phyloP scores from a whole-genome alignment of 2,113 vertebrate species.

The Peromyscus polionotus region DNA sequence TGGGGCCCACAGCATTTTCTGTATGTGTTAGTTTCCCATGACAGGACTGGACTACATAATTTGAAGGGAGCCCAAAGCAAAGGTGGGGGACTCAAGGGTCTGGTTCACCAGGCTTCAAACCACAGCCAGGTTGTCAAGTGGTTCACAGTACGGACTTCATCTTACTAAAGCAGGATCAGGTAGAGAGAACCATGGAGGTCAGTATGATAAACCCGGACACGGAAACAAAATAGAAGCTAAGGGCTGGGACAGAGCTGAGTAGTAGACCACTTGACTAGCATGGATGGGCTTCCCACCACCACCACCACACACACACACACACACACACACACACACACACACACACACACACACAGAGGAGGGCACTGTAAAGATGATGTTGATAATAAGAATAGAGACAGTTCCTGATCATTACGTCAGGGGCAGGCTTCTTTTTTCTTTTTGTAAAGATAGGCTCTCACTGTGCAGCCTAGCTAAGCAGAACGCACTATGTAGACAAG shows the following conservation, averaged over 20 bases:
- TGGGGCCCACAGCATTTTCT: not conserved
- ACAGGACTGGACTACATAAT: not conserved
- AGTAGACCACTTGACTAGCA: not conserved
- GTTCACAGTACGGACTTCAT: not conserved
- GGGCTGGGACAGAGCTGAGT: not conserved
- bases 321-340: not conserved
- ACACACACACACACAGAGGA: not conserved
- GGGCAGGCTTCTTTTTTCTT: not conserved
- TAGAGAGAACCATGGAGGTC: not conserved
- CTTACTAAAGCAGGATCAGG: not conserved
- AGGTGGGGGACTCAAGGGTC: not conserved
- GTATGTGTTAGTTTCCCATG: not conserved
- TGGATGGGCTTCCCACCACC: not conserved
- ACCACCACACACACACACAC: not conserved
- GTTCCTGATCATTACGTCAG: not conserved
- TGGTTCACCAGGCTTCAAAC: not conserved
- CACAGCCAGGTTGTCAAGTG: not conserved
- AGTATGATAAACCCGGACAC: not conserved
- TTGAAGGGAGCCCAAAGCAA: not conserved
- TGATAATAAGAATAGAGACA: not conserved
- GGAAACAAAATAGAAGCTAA: not conserved
- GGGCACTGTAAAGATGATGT: not conserved
- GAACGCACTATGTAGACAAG: not conserved
- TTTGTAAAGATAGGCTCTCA: not conserved
- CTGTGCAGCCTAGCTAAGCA: not conserved